Percentiles rank a stretch among this genome's conserved stretches.
These are phyloP conservation scores for Pollenia griseotomentosa DNA, from an alignment of 2,888 invertebrate genomes.

Conservation along the genomic window DNA sequence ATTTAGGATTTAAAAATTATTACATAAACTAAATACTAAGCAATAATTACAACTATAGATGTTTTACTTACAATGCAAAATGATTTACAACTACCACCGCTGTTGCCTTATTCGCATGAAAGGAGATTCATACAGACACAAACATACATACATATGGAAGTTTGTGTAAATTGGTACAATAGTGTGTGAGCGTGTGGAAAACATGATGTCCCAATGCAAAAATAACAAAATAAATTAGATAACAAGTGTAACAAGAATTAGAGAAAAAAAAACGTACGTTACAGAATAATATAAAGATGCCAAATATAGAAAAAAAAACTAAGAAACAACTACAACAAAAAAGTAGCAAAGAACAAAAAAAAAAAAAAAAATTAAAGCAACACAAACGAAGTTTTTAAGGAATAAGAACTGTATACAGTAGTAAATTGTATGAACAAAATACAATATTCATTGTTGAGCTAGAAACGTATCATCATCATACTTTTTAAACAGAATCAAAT, in stretches of 20 bases:
- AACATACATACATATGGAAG: not conserved
- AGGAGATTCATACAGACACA: not conserved
- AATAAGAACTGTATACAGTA: not conserved
- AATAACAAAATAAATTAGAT: constrained; percentile 69
- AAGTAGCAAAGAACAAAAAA: not conserved
- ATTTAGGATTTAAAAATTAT: constrained; percentile 19
- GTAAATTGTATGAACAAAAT: constrained; percentile 30
- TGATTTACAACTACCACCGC: constrained; percentile 55
- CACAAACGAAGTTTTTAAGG: not conserved
- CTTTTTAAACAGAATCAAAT: constrained; percentile 68
- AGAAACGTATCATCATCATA: constrained; percentile 54
- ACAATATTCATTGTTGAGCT: constrained; percentile 41
- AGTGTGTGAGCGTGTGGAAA: constrained; percentile 33
- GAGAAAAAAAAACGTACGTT: constrained; percentile 20
- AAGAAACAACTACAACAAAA: not conserved
- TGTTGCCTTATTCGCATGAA: not conserved
- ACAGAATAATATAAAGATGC: constrained; percentile 37
- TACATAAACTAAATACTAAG: constrained; percentile 28
- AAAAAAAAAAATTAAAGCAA: not conserved
- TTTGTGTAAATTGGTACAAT: not conserved
- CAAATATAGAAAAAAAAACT: constrained; percentile 5
- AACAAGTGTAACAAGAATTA: constrained; percentile 65
- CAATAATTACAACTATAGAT: constrained; percentile 26
- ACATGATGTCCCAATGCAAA: constrained; percentile 56
- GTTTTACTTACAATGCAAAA: constrained; percentile 44